Base-by-base conservation (phyloP, 2,113 vertebrate species). In the Centropristis striata region DNA sequence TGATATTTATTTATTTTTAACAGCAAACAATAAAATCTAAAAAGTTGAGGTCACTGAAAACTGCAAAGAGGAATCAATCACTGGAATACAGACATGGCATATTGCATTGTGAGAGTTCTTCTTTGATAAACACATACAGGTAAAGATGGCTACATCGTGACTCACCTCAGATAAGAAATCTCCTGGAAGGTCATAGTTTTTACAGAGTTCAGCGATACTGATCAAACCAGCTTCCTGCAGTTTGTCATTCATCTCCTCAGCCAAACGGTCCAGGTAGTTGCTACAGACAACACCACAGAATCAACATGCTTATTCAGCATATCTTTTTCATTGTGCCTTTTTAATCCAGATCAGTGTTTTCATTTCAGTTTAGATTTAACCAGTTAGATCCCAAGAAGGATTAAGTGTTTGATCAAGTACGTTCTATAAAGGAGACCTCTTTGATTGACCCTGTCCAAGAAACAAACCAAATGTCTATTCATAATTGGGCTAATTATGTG, bases 191-290 rank as follows among this genome's bases (percentile, higher is more conserved):
- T 99, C 96, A 0, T 98, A 97, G 0, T 80, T 83, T 85, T 99
- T 99, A 92, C 98, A 99, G 2, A 99, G 95, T 16, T 99, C 98
- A 0, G 97, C 96, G 50, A 99, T 91, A 47, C 95, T 97, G 86
- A 99, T 95, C 78, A 97, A 93, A n/a, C 98, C 98, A 21, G 96
- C 96, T 91, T 97, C 97, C 86, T 99, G 98, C 27, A 99, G 93
- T 89, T 98, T 98, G 92, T 99, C 98, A 81, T 99, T 99, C 84
- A 98, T 93, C 81, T 99, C 98, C 93, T 99, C 98, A 14, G 97
- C 97, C 85, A 99, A 75, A 3, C 91, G 96, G 92, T 99, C 94
- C 92, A 99, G 92, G 83, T 99, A 99, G 44, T 80, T 94, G 83
- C 98, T 96, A 61, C 21, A 75, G 12, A 66, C 20, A 13, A 59